Conservation (phyloP, 1,140 invertebrate species). For the Trichomalopsis sarcophagae region DNA sequence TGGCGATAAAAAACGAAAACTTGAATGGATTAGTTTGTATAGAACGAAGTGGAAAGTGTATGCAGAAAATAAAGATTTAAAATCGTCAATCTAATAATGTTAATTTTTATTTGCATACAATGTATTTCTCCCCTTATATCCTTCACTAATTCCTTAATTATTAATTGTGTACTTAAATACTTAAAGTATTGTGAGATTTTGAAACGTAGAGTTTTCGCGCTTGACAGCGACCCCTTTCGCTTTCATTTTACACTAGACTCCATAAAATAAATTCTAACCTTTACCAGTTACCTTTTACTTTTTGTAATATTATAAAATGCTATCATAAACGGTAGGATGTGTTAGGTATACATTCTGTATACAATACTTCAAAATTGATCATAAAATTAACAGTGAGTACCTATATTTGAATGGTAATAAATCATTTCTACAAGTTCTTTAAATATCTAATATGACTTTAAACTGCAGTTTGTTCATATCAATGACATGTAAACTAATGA, state of each 20-base stretch:
- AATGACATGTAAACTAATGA: no score
- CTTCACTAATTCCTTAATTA: background rate
- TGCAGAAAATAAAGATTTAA: conserved; percentile 47
- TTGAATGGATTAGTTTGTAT: conserved; percentile 45
- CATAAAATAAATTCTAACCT: background rate
- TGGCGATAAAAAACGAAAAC: conserved; percentile 39
- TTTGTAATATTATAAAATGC: no score
- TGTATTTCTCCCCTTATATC: background rate
- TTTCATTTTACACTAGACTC: background rate
- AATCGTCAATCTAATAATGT: conserved; percentile 34
- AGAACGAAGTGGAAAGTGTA: conserved; percentile 47
- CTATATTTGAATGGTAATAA: no score
- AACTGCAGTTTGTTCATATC: no score
- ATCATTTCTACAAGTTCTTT: no score
- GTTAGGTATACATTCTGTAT: background rate
- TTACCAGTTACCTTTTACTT: no score
- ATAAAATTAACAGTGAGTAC: background rate
- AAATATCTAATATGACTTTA: no score
- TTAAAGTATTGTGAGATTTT: background rate
- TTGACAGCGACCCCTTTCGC: background rate
- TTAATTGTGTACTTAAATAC: no score
- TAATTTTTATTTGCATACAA: background rate
- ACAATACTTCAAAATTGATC: background rate
- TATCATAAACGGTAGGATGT: background rate
- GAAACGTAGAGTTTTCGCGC: background rate